Base-by-base conservation (phyloP, 1,140 invertebrate genomes). In the Drosophila erecta region DNA sequence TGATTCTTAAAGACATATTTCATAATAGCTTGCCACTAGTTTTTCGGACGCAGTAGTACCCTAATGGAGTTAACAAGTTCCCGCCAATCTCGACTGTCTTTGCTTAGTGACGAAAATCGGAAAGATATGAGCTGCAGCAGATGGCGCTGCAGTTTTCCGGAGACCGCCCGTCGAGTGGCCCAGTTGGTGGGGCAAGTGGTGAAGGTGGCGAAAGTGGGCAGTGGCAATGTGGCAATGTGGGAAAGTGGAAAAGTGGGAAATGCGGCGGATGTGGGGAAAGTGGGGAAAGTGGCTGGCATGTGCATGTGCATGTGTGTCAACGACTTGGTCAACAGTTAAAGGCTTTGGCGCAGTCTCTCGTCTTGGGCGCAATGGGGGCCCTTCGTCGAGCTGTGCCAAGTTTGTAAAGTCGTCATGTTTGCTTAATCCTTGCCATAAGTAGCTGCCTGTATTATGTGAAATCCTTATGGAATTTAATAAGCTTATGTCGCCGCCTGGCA, bases 291-390 rank as follows among this genome's bases (percentile, higher is more conserved):
- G 70, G 59, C 76, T 73, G 74, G 22, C 51, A 61, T 55, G 30
- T 30, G 30, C 27, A 27, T 27, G 27, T 62, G 79, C 76, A 87
- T 83, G 73, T 89, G 84, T 87, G 84, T 83, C 84, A 87, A 87
- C 84, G 84, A 87, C 76, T 87, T 77, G 85, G 84, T 87, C 84
- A 87, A 87, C 84, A 87, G 56, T 85, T 89, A 87, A 83, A 87
- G 76, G 72, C 84, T 87, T 83, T 83, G 71, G 33, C 62, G 58
- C 81, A 75, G 71, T 47, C 57, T 59, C 60, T 30, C 40, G 24
- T 14, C 43, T 46, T 67, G 57, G 22, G 27, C 33, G 46, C 20
- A 33, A 37, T 46, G 50, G 44, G 53, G 15, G 41, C 24, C 30
- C 37, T 57, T 53, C 15, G 37, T 22, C 33, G 30, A 44, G 61